Percentiles rank a stretch among this genome's conserved stretches.
phyloP scores from a whole-genome alignment of 1,140 invertebrate genomes.

The Aphelenchoides fujianensis region DNA sequence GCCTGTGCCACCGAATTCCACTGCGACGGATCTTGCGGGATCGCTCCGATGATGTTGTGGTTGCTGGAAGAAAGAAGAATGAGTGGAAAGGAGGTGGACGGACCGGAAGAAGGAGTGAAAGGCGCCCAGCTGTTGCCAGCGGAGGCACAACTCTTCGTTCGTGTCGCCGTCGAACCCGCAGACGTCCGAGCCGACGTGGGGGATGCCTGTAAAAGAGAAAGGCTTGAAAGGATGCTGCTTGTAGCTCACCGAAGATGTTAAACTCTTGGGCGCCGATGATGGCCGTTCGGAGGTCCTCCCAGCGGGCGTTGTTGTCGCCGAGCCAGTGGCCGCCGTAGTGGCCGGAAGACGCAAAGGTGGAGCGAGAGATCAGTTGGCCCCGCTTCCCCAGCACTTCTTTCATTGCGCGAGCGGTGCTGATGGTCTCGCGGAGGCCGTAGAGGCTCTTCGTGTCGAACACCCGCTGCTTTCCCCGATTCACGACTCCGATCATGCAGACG shows the following conservation, averaged over 20 bases:
- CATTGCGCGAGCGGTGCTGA: slow-evolving; percentile 69
- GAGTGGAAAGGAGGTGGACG: not conserved
- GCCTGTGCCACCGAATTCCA: slow-evolving; percentile 59
- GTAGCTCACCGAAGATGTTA: slow-evolving; percentile 80
- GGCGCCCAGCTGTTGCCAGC: slow-evolving; percentile 56
- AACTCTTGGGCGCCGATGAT: slow-evolving; percentile 67
- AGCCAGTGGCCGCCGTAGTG: slow-evolving; percentile 84
- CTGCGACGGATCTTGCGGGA: slow-evolving; percentile 55
- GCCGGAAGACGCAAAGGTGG: slow-evolving; percentile 71
- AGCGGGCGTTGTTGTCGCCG: slow-evolving; percentile 71
- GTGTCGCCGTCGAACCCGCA: slow-evolving; percentile 63
- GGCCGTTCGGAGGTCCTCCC: slow-evolving; percentile 65
- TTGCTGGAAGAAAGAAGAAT: slow-evolving; percentile 27
- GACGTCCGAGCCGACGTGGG: slow-evolving; percentile 62
- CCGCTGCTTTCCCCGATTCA: slow-evolving; percentile 65
- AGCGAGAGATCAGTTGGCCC: slow-evolving; percentile 44
- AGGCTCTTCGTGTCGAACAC: slow-evolving; percentile 77
- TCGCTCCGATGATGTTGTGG: slow-evolving; percentile 46
- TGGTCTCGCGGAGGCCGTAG: slow-evolving; percentile 75
- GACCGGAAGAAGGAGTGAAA: slow-evolving; percentile 42
- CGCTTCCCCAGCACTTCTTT: slow-evolving; percentile 61
- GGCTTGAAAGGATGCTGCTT: too few relatives aligned
- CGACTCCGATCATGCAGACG: slow-evolving; percentile 77
- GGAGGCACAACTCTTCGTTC: slow-evolving; percentile 61
- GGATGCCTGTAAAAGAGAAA: slow-evolving; percentile 76